Evolutionary conservation across 1,140 invertebrate species (phyloP).

Genomic region (Streblospio benedicti): DNA sequence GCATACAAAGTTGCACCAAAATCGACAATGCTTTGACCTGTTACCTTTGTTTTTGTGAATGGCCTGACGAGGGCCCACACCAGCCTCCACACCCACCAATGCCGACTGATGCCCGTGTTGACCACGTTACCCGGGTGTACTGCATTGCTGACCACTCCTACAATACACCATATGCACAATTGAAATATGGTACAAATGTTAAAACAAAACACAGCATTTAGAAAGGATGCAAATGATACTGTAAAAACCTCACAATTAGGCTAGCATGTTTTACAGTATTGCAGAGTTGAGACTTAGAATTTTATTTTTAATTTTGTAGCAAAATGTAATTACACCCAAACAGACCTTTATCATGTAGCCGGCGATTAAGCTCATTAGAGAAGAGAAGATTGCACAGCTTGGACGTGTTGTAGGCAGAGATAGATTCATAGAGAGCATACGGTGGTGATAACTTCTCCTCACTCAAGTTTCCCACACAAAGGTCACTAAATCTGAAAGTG

Average conservation of each 20-base stretch:
- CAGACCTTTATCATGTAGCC: no score
- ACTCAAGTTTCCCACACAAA: slow-evolving; percentile 53
- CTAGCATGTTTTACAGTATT: not conserved
- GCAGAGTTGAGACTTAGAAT: no score
- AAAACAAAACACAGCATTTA: no score
- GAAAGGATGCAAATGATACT: not conserved
- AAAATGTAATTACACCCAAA: no score
- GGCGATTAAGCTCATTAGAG: slow-evolving; percentile 64
- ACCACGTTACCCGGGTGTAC: slow-evolving; percentile 91
- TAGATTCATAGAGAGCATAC: slow-evolving; percentile 59
- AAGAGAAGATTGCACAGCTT: slow-evolving; percentile 85
- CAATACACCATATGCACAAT: slow-evolving; percentile 13
- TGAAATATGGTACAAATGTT: no score
- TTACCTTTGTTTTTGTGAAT: slow-evolving; percentile 89
- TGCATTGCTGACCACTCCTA: slow-evolving; percentile 65
- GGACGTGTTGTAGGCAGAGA: slow-evolving; percentile 79
- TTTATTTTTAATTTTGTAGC: no score
- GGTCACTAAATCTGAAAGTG: slow-evolving; percentile 59
- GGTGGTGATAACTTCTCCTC: slow-evolving; percentile 52
- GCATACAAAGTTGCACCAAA: no score
- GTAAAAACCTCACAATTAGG: not conserved
- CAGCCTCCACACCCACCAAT: slow-evolving; percentile 74
- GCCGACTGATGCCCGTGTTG: slow-evolving; percentile 60
- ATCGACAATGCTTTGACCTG: no score
- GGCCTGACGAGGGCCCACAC: slow-evolving; percentile 72